A percentile compares a stretch with the other conserved stretches of the same genome.
phyloP scores from a whole-genome alignment of 2,888 invertebrate species.

The Rapana venosa region DNA sequence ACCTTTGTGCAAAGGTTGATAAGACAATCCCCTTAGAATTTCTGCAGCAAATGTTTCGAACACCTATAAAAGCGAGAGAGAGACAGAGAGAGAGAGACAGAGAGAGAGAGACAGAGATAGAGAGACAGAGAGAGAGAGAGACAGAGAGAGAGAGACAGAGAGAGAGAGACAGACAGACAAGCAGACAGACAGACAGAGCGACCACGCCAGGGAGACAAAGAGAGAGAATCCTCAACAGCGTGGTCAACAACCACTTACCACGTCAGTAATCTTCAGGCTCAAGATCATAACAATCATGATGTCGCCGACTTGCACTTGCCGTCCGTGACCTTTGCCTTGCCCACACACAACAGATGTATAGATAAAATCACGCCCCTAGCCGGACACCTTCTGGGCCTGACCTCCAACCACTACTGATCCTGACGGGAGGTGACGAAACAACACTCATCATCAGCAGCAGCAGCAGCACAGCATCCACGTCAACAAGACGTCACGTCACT shows the following conservation, averaged over 20 bases:
- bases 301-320: not conserved
- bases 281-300: conserved; percentile 53
- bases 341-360: not conserved
- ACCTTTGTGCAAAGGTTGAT: too few species aligned
- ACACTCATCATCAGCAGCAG: not conserved
- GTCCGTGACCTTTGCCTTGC: not conserved
- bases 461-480: not conserved
- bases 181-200: too few species aligned
- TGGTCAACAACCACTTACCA: conserved; percentile 47
- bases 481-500: not conserved
- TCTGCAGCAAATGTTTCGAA: too few species aligned
- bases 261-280: conserved; percentile 50
- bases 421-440: not conserved
- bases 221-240: too few species aligned
- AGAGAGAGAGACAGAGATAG: too few species aligned
- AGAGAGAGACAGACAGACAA: too few species aligned
- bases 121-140: too few species aligned
- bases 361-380: not conserved
- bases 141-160: too few species aligned
- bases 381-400: not conserved
- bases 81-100: too few species aligned
- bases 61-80: too few species aligned
- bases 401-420: not conserved
- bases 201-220: too few species aligned
- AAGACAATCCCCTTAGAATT: too few species aligned